These are phyloP conservation scores for Apis cerana DNA, from an alignment of 1,140 invertebrate species.

Conservation along the genomic window DNA sequence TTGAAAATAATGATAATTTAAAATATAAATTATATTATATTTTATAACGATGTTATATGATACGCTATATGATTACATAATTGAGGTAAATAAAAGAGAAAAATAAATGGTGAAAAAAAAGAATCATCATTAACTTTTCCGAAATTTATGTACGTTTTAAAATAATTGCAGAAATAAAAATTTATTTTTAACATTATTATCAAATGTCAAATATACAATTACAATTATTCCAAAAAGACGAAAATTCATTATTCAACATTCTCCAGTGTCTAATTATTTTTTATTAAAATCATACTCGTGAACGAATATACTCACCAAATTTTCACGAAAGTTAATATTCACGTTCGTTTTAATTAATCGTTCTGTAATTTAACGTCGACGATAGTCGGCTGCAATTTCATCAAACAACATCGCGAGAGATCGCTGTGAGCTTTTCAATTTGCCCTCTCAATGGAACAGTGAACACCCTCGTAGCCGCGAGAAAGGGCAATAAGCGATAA, in stretches of 20 bases:
- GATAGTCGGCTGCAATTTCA: conserved; percentile 15
- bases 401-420: conserved; percentile 24
- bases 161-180: too few species aligned
- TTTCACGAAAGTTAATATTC: conserved; percentile 10
- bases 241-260: too few species aligned
- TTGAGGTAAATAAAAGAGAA: too few species aligned
- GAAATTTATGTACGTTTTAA: too few species aligned
- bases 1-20: too few species aligned
- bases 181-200: neutral
- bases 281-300: neutral
- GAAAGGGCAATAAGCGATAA: conserved; percentile 66
- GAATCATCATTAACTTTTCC: too few species aligned
- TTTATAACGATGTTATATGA: too few species aligned
- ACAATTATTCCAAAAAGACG: neutral
- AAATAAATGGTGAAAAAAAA: too few species aligned
- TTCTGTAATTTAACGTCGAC: conserved; percentile 9
- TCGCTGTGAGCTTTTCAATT: conserved; percentile 21
- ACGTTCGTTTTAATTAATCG: conserved; percentile 36
- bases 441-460: conserved; percentile 43
- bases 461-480: conserved; percentile 29
- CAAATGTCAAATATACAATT: neutral
- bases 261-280: neutral
- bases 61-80: too few species aligned
- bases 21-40: too few species aligned
- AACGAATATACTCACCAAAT: neutral